Percentiles rank a stretch among this genome's conserved stretches.
phyloP scores from a whole-genome alignment of 2,797 vertebrate genomes.

The Chelon auratus region DNA sequence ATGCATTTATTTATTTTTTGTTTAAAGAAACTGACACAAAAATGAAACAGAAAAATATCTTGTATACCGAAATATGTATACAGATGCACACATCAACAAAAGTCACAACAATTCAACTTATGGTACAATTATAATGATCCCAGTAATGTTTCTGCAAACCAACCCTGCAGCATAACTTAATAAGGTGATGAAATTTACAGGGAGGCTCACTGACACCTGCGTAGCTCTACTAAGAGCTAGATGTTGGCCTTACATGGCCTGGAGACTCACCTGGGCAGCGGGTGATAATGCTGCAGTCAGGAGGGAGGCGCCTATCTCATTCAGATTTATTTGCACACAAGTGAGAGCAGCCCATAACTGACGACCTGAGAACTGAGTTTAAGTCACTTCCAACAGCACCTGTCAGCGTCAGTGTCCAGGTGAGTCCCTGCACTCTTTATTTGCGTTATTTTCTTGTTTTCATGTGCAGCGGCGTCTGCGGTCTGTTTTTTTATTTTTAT shows the following conservation, averaged over 20 bases:
- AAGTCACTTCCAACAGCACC: slow-evolving; percentile 27
- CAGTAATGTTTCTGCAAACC: not conserved
- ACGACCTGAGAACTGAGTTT: slow-evolving; percentile 14
- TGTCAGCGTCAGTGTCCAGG: slow-evolving; percentile 44
- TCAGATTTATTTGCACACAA: slow-evolving; percentile 45
- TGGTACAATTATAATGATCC: not conserved
- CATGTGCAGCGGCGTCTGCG: not conserved
- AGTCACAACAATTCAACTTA: too few relatives aligned
- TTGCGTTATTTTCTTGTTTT: not conserved
- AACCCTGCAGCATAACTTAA: not conserved
- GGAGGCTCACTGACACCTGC: not conserved
- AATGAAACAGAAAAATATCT: too few relatives aligned
- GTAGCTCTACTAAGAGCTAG: not conserved
- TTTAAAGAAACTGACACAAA: too few relatives aligned
- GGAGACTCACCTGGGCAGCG: slow-evolving; percentile 24
- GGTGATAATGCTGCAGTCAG: not conserved
- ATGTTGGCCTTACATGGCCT: slow-evolving; percentile 32
- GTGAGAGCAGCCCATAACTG: slow-evolving; percentile 61
- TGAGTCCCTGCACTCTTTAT: slow-evolving; percentile 51
- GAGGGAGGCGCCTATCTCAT: slow-evolving; percentile 52
- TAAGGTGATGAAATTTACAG: slow-evolving; percentile 11
- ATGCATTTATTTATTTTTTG: too few relatives aligned
- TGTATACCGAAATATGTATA: not conserved
- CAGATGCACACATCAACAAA: not conserved
- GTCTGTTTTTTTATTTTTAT: not conserved